Evolutionary conservation across 2,888 invertebrate genomes (phyloP).

Genomic region (Orthosia incerta): DNA sequence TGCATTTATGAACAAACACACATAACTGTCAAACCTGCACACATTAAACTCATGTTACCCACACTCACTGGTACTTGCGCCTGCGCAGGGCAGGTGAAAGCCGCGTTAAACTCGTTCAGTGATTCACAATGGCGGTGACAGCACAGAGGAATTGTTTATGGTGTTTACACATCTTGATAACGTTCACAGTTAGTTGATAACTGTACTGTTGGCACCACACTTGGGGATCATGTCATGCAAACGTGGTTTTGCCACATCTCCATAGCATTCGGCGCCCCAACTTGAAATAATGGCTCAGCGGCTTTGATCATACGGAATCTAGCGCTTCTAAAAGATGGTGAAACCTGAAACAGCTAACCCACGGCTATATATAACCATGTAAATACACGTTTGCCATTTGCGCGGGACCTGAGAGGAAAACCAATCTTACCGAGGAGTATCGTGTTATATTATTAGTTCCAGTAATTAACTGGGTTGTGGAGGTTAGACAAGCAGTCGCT

Average conservation of each 20-base stretch:
- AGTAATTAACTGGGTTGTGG: too few relatives aligned
- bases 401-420: neutral
- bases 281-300: neutral
- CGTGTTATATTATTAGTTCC: too few relatives aligned
- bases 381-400: neutral
- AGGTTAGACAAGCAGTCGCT: too few relatives aligned
- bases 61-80: slow-evolving; percentile 9
- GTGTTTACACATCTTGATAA: slow-evolving; percentile 35
- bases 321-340: neutral
- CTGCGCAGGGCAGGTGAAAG: slow-evolving; percentile 28
- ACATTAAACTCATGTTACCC: slow-evolving; percentile 1
- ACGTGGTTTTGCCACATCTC: neutral
- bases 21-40: neutral
- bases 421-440: too few relatives aligned
- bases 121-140: slow-evolving; percentile 31
- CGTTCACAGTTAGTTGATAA: slow-evolving; percentile 33
- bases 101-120: slow-evolving; percentile 27
- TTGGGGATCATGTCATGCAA: neutral
- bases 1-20: neutral
- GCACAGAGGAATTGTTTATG: slow-evolving; percentile 25
- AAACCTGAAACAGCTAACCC: too few relatives aligned
- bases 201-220: neutral
- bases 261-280: too few relatives aligned
- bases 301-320: neutral
- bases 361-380: too few relatives aligned